Evolutionary conservation across 1,140 invertebrate species (phyloP), one percentile per base, ranked within the genome.

Genomic region (Drosophila murphyi): DNA sequence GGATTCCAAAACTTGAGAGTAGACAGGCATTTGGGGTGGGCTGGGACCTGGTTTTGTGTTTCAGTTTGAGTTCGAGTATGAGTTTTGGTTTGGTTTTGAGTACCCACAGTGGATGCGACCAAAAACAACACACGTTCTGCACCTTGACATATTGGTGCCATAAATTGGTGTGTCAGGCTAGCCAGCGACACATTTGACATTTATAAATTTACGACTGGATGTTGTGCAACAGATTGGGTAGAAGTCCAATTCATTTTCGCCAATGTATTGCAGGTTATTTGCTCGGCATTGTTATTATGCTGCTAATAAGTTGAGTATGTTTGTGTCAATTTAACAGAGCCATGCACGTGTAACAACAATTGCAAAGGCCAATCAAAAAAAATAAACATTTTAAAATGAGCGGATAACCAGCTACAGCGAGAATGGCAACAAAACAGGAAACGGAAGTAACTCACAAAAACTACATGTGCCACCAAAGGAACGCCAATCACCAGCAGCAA

Each of bases 201-300:
- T 76, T 80, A 72, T 78, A 83, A 82, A 83, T 83, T 83, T 83
- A 85, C 69, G 75, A 67, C 37, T 51, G 47, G 72, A 72, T 39
- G 71, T 71, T 39, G 12, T 72, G 76, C 80, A 82, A 85, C 81
- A 85, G 80, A 80, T 85, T 72, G 7, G 55, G 3, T 6, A 37
- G 5, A 47, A 39, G 47, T 54, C 34, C 45, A 5, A 20, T 1
- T 3, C 10, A 39, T 39, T 71, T 78, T 74, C 62, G 61, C 41
- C 62, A 83, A 80, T 77, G 80, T 85, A 80, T 85, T 80, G 81
- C 77, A 60, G 57, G 55, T 70, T 82, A 80, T 82, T 82, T 73
- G 73, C 63, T 35, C 39, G 69, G 61, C 50, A 65, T 69, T 85
- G 74, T 80, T 86, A 81, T 86, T 81, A 76, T 72, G 71, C 65